Conservation (phyloP, 2,888 invertebrate genomes). For the Lasioglossum calceatum region DNA sequence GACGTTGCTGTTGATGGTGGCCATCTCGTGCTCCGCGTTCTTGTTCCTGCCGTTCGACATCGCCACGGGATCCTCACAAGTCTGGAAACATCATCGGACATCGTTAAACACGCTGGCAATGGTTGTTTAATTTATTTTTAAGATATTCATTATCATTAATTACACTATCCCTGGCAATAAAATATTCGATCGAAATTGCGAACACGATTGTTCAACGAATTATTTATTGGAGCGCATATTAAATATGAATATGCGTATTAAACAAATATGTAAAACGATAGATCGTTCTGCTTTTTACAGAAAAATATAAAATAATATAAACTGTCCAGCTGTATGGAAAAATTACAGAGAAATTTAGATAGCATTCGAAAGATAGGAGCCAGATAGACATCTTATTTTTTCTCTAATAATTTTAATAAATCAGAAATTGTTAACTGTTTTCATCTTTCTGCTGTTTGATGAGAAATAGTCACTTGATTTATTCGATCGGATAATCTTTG, state of each 20-base stretch:
- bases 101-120: not conserved
- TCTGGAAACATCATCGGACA: slow-evolving; percentile 68
- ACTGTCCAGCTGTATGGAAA: no score
- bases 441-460: not conserved
- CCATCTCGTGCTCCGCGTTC: slow-evolving; percentile 80
- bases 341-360: no score
- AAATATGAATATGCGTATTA: no score
- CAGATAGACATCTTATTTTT: not conserved
- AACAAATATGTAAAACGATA: no score
- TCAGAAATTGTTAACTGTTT: not conserved
- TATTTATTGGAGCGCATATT: no score
- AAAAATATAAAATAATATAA: no score
- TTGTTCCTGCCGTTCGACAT: slow-evolving; percentile 78
- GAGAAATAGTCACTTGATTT: not conserved
- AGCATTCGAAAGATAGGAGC: not conserved
- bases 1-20: slow-evolving; percentile 76
- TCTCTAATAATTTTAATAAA: not conserved
- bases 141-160: no score
- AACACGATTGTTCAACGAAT: no score
- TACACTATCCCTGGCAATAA: not conserved
- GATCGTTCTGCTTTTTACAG: no score
- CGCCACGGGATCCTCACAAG: slow-evolving; percentile 81
- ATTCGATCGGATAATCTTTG: not conserved
- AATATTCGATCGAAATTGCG: no score
- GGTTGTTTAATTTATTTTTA: not conserved